Conservation (phyloP, 2,888 invertebrate species). For the Thecophora atra region DNA sequence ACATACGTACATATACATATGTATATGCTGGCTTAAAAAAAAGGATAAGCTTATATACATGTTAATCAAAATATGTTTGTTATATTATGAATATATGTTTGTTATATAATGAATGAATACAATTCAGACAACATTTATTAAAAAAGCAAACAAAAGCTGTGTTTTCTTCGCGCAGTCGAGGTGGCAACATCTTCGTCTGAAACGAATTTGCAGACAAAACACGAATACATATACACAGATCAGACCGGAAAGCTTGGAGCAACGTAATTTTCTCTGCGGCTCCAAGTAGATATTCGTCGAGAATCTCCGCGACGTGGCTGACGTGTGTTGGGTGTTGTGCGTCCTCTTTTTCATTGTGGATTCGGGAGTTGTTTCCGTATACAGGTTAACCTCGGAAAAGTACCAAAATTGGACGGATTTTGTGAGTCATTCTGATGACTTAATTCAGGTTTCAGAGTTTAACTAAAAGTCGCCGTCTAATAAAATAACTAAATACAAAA, state of each 20-base stretch:
- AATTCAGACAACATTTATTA: neutral
- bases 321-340: conserved; percentile 20
- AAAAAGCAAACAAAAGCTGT: neutral
- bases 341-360: neutral
- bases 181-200: conserved; percentile 3
- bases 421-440: neutral
- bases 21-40: too few relatives aligned
- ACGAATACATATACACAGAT: conserved; percentile 10
- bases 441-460: neutral
- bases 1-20: too few relatives aligned
- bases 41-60: too few relatives aligned
- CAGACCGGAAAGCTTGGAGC: conserved; percentile 21
- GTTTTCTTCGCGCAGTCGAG: neutral
- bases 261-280: neutral
- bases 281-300: conserved; percentile 26
- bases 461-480: neutral
- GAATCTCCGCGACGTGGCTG: conserved; percentile 22
- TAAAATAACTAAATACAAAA: neutral
- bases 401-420: neutral
- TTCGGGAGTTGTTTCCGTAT: neutral
- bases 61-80: too few relatives aligned
- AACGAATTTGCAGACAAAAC: neutral
- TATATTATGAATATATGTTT: neutral
- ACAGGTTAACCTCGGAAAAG: neutral
- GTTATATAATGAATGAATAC: neutral